Evolutionary conservation across 30 jellyfish, hydroid and myxozoan genomes (phyloP).

Genomic region (Cassiopea xamachana): DNA sequence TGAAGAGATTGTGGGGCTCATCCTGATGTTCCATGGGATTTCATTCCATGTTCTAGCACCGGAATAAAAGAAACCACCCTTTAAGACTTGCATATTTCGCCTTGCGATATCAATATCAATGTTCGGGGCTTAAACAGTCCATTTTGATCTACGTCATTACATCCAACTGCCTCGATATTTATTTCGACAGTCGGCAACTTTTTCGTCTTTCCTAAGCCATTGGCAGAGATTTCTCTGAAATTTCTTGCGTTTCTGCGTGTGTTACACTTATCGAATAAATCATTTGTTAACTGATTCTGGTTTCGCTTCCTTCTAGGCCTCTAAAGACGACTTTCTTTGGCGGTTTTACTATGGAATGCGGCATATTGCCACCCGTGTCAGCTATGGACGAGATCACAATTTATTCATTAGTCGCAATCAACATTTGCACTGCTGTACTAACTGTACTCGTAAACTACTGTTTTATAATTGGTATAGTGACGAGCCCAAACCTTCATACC

Average conservation of each 20-base stretch:
- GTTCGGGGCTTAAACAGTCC: no score
- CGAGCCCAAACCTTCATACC: conserved; percentile 16
- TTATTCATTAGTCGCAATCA: conserved; percentile 31
- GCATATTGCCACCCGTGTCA: conserved; percentile 20
- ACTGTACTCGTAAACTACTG: conserved; percentile 45
- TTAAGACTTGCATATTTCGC: conserved; percentile 10
- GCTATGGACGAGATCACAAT: conserved; percentile 22
- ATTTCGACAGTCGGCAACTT: no score
- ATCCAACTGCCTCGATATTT: no score
- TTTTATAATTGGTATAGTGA: conserved; percentile 37
- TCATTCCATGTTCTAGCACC: conserved; percentile 14
- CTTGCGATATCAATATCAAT: conserved; percentile 12
- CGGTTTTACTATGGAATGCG: conserved; percentile 19
- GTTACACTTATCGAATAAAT: no score
- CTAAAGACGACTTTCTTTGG: neutral
- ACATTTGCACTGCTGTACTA: conserved; percentile 33
- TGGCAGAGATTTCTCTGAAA: no score
- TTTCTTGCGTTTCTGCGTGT: no score
- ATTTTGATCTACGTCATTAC: no score
- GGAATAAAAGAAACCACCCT: conserved; percentile 11
- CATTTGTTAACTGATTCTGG: neutral
- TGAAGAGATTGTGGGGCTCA: conserved; percentile 24
- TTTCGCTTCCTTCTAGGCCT: neutral
- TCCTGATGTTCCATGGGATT: neutral
- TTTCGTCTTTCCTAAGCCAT: no score